Evolutionary conservation across 2,113 vertebrate genomes (phyloP), one percentile per base, ranked within the genome.

Genomic region (Spermophilus dauricus): DNA sequence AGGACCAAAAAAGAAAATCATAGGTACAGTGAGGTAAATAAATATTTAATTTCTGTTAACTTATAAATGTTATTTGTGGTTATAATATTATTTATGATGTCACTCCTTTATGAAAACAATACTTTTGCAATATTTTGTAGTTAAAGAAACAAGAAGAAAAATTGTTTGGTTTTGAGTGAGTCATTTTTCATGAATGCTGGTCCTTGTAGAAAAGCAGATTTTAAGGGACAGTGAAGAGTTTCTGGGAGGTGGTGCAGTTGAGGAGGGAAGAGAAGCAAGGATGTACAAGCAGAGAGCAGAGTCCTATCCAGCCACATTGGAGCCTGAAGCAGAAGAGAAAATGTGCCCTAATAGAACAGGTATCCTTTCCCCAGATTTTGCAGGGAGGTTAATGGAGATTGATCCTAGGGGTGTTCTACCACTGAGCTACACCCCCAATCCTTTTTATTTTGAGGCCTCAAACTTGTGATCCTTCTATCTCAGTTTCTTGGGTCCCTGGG

Each of bases 191-290:
- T 17, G 72, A 91, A 67, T 48, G 9, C n/a, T 34, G 5, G 20
- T 75, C 4, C 90, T 91, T 69, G 73, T 20, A 95, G 18, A 42
- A 91, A 87, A 89, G 45, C 4, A 48, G 6, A 17, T 76, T 78
- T 95, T 42, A 89, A 81, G 42, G 67, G 26, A 32, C 48, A 39
- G 34, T 7, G 13, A 53, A 65, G 85, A 63, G 16, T 53, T 56
- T 0, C 10, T 9, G 14, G 32, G 58, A 90, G 39, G 26, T 20
- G 26, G 14, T 56, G 26, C 28, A 24, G n/a, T 22, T 37, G 32
- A 26, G 42, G 48, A 13, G 1, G 1, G 0, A 78, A 8, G 34
- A 17, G 7, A 6, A 1, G n/a, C 37, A 17, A 22, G 16, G 7
- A 24, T 7, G 5, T 10, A 2, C 2, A 39, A 65, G 30, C 18